Conservation (phyloP, 2,888 invertebrate genomes). For the Nineta flava region DNA sequence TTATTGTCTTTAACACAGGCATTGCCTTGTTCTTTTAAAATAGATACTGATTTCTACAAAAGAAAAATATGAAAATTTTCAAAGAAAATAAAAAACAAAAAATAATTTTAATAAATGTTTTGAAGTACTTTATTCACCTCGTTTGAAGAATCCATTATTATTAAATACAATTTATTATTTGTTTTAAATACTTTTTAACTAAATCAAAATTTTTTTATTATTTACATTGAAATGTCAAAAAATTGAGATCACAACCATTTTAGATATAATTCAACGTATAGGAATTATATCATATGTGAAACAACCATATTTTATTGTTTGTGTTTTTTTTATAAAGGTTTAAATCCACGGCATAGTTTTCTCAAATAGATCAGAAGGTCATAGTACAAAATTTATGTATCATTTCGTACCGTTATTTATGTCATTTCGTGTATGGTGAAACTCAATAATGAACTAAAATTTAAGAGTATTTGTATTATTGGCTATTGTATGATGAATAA, state of each 20-base stretch:
- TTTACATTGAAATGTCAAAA: constrained; percentile 4
- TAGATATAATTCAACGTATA: not conserved
- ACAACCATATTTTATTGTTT: not conserved
- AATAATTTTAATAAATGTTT: not conserved
- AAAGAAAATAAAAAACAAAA: not conserved
- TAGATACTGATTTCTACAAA: constrained; percentile 27
- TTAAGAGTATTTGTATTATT: too few species aligned
- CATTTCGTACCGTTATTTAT: too few species aligned
- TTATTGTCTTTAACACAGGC: constrained; percentile 55
- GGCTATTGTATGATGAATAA: too few species aligned
- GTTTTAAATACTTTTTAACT: not conserved
- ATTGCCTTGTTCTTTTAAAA: constrained; percentile 58
- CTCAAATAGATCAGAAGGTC: too few species aligned
- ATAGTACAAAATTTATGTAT: too few species aligned
- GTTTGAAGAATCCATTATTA: not conserved
- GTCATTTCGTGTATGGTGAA: too few species aligned
- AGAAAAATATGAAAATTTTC: not conserved
- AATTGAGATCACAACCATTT: constrained; percentile 2
- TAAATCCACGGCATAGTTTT: too few species aligned
- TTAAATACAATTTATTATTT: not conserved
- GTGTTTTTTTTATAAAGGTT: too few species aligned
- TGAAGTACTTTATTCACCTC: not conserved
- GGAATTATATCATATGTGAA: not conserved
- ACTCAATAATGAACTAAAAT: too few species aligned
- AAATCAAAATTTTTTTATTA: constrained; percentile 1